Evolutionary conservation across 2,113 vertebrate species (phyloP), one percentile per base, ranked within the genome.

Genomic region (Tragelaphus buxtoni): DNA sequence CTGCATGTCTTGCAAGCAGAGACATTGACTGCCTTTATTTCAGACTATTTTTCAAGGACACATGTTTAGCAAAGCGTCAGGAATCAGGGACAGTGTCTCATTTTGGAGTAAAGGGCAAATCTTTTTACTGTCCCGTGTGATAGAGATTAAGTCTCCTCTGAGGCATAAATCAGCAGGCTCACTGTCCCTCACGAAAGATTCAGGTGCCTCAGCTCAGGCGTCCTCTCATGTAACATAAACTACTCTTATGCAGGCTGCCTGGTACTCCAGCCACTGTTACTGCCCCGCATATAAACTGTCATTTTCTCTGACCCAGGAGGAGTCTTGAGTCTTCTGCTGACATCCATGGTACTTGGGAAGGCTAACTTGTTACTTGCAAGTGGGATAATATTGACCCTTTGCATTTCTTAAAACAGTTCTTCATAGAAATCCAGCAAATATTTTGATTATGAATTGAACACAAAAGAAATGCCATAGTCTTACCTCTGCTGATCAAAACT

Each of bases 401-500:
- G 82, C 5, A 86, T 42, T 74, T 91, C 53, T 90, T 84, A 2
- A 83, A 95, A 85, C 56, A 80, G 53, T 61, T 92, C 51, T 94
- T 89, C 28, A 74, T 0, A 63, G 32, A 90, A 91, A 95, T 92
- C 55, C 65, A 49, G 24, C 32, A 93, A 83, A 55, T 61, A 93
- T 69, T 95, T 11, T 32, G 89, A 93, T 10, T 51, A 49, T 26
- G 60, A 0, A 0, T 65, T 94, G 95, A 79, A 45, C 77, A 8
- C 18, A 95, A 95, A 93, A 96, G 55, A 97, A 84, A 96, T 87
- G 16, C 9, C 79, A 96, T 51, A 55, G 90, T 90, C 98, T 99
- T 99, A 99, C 99, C 99, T 99, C 95, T 96, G 98, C 92, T 97
- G 96, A 97, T 97, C 98, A 98, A 98, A 96, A 96, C 92, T 98